A percentile compares a stretch with the other conserved stretches of the same genome.
Evolutionary conservation across 2,888 invertebrate genomes (phyloP).

Genomic region (Ornithoptera priamus): DNA sequence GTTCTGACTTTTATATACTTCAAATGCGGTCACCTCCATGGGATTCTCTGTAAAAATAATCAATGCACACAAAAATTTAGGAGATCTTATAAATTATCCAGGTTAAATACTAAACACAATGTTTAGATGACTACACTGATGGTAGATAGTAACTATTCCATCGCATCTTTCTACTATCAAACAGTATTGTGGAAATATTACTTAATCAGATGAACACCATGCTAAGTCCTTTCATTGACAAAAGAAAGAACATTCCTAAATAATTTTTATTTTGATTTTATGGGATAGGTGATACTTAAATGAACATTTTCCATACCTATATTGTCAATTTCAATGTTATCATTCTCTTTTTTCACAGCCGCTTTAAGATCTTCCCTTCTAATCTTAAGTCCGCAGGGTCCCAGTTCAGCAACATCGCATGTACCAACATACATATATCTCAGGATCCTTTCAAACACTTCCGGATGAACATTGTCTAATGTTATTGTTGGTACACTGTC

Average conservation of each 20-base stretch:
- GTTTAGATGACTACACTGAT: too few species aligned
- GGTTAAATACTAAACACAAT: background rate
- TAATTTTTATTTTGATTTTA: background rate
- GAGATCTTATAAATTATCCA: background rate
- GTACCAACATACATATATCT: slow-evolving; percentile 83
- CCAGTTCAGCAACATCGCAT: slow-evolving; percentile 81
- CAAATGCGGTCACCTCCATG: slow-evolving; percentile 73
- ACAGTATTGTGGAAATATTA: too few species aligned
- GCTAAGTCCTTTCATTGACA: too few species aligned
- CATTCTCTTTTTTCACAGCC: slow-evolving; percentile 53
- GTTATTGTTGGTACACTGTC: slow-evolving; percentile 63
- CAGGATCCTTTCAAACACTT: slow-evolving; percentile 86
- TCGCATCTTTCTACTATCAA: too few species aligned
- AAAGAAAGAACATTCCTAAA: too few species aligned
- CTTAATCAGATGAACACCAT: too few species aligned
- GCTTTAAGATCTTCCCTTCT: slow-evolving; percentile 62
- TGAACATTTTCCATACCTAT: slow-evolving; percentile 49
- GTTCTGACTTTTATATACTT: slow-evolving; percentile 64
- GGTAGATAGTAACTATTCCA: too few species aligned
- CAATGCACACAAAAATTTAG: background rate
- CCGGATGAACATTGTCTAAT: slow-evolving; percentile 79
- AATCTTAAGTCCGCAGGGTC: slow-evolving; percentile 70
- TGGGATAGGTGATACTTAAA: background rate
- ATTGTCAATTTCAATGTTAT: slow-evolving; percentile 43
- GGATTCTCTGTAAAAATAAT: slow-evolving; percentile 51